Conservation (phyloP, 2,888 invertebrate genomes). For the Aphidius colemani region DNA sequence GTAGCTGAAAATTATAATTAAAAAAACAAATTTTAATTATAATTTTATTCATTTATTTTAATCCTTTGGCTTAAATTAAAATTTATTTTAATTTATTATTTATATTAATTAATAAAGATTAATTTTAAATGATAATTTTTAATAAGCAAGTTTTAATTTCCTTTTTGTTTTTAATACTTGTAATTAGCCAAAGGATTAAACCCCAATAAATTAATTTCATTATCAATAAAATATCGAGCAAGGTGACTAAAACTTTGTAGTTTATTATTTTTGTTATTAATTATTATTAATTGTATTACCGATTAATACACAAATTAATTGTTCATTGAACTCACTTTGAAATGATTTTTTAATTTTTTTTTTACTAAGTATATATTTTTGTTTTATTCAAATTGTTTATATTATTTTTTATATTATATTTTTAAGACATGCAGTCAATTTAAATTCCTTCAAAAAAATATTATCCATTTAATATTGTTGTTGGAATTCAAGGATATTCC, state of each 20-base stretch:
- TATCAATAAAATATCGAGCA: not conserved
- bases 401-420: no score
- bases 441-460: constrained; percentile 4
- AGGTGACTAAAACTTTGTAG: constrained; percentile 26
- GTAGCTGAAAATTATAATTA: constrained; percentile 62
- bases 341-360: not conserved
- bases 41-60: not conserved
- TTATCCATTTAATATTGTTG: constrained; percentile 3
- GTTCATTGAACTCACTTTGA: constrained; percentile 1
- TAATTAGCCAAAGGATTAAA: no score
- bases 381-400: no score
- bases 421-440: no score
- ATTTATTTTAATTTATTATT: not conserved
- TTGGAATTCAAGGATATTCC: no score
- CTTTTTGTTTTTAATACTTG: no score
- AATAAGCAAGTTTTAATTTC: no score
- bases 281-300: no score
- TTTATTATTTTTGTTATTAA: not conserved
- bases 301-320: not conserved
- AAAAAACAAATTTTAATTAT: not conserved
- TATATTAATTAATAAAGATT: not conserved
- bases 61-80: not conserved
- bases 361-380: not conserved
- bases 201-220: not conserved
- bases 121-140: no score